Conservation (phyloP, 2,113 vertebrate genomes). For the Syrmaticus mikado region DNA sequence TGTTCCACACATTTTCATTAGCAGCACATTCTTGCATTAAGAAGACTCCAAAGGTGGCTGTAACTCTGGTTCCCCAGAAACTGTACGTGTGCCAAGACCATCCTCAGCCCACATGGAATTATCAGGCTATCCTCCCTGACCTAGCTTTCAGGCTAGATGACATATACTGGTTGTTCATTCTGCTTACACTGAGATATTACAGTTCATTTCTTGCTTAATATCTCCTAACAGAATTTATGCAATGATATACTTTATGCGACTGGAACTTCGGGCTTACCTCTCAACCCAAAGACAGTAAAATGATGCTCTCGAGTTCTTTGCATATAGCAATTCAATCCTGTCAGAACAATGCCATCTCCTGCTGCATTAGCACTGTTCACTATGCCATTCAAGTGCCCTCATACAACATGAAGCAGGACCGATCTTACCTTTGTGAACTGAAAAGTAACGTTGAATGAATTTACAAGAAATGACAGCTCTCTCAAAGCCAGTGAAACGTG, state of each 20-base stretch:
- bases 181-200: neutral
- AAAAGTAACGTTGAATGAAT: neutral
- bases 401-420: neutral
- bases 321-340: neutral
- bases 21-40: neutral
- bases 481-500: conserved; percentile 58
- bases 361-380: neutral
- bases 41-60: neutral
- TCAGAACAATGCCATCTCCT: conserved; percentile 49
- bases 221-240: neutral
- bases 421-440: neutral
- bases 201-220: neutral
- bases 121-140: neutral
- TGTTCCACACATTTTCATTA: neutral
- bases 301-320: neutral
- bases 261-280: accelerated
- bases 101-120: neutral
- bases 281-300: neutral
- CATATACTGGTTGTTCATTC: neutral
- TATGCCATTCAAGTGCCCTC: neutral
- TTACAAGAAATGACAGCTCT: conserved; percentile 52
- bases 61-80: neutral
- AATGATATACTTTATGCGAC: neutral
- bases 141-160: neutral
- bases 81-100: neutral